Evolutionary conservation across 2,113 vertebrate genomes (phyloP), one percentile per base, ranked within the genome.

Genomic region (Plecturocebus donacophilus): DNA sequence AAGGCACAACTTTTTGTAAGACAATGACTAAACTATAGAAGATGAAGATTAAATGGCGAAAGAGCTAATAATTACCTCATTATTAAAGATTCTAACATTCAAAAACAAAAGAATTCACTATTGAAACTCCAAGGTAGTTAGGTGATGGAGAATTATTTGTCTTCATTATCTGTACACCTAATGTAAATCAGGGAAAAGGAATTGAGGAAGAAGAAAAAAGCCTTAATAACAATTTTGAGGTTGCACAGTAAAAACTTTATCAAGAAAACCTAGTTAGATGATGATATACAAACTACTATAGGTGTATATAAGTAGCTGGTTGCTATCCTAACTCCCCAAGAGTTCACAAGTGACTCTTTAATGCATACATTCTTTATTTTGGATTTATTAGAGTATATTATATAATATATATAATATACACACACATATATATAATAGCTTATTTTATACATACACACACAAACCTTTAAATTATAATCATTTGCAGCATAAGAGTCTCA

Each of bases 71-170:
- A 47, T 14, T 86, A 35, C 23, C 86, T 79, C 23, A 87, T 87
- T 30, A 38, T 92, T 77, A 90, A 94, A 80, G 68, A 94, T 66
- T 89, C 19, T 79, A 66, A 52, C 94, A 70, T 83, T 93, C n/a
- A 84, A 90, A 91, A 90, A 32, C 40, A 49, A 47, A 96, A 93
- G n/a, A 52, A 83, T 73, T 92, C 71, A 79, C n/a, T 87, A 6
- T 23, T 95, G n/a, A 71, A 86, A 35, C 13, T 49, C 38, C 70
- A n/a, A 27, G 4, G 16, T 71, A 92, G 87, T 94, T 87, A 61
- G 32, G 45, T 66, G 79, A 83, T 4, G 42, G 91, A 92, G 75
- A 68, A 73, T 49, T 85, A 66, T 82, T 86, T 91, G 71, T 64
- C 25, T 21, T 73, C 32, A 21, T 92, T 92, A 40, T 61, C 52